These are phyloP conservation scores for Cynodonichthys magdalenae DNA, from an alignment of 2,797 vertebrate species.

Conservation along the genomic window DNA sequence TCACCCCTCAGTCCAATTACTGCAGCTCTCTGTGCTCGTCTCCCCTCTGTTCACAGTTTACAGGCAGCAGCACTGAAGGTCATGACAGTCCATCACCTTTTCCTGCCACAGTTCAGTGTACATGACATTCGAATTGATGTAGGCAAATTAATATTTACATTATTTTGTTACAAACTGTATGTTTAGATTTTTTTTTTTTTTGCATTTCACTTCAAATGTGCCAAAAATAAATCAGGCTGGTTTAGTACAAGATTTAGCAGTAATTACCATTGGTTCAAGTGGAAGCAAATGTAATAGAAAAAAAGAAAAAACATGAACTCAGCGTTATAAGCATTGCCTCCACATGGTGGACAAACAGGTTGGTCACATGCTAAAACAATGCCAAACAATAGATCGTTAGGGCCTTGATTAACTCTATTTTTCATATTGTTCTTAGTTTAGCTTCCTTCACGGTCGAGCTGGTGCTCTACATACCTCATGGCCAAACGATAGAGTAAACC, in stretches of 20 bases:
- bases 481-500: too few species aligned
- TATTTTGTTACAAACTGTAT: background rate
- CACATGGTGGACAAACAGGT: too few species aligned
- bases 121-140: constrained; percentile 11
- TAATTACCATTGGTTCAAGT: background rate
- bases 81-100: constrained; percentile 58
- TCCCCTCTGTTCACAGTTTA: constrained; percentile 57
- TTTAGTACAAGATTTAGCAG: background rate
- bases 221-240: background rate
- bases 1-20: constrained; percentile 45
- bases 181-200: background rate
- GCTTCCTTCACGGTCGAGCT: too few species aligned
- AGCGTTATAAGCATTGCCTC: too few species aligned
- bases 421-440: too few species aligned
- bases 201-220: background rate
- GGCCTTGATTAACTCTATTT: too few species aligned
- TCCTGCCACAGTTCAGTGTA: constrained; percentile 33
- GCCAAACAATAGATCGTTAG: too few species aligned
- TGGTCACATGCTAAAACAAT: too few species aligned
- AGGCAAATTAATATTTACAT: constrained; percentile 31
- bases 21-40: background rate
- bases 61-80: constrained; percentile 54
- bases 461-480: too few species aligned
- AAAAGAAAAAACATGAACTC: background rate
- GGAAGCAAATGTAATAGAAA: background rate